Base-by-base conservation (phyloP, 2,113 vertebrate genomes). In the Stercorarius parasiticus region DNA sequence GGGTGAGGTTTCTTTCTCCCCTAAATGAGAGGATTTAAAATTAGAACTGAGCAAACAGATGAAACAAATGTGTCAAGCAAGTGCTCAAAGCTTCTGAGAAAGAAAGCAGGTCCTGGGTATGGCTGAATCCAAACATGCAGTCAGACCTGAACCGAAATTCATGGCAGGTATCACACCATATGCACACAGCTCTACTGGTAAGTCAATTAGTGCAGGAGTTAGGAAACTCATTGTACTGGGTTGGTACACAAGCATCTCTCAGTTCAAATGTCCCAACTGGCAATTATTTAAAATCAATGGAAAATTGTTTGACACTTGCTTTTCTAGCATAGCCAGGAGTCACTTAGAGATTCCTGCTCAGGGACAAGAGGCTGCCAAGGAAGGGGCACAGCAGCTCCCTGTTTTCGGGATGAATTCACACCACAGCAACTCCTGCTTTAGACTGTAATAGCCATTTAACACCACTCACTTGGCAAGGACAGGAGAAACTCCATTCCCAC, bases 151-250 rank as follows among this genome's bases (percentile, higher is more conserved):
- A 22, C 42, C 40, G 50, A 25, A 13, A 3, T 10, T 45, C 53
- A 0, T 2, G 23, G 78, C 73, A 58, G 38, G 27, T 11, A 6
- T 25, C 4, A 2, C 2, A 4, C 18, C 42, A 20, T 1, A 1
- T 3, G 30, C 61, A 71, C 56, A 13, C 36, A 47, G 71, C 43
- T 67, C 69, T 66, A 1, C 45, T 52, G 45, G 15, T 13, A 45
- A 47, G 34, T 7, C 40, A 34, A 29, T 17, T 22, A 73, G n/a
- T 7, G 30, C 15, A 82, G 59, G 22, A 69, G 14, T 45, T 2
- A 36, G 42, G 34, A 62, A 58, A 66, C 21, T 38, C 67, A 29
- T 22, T 67, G n/a, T 3, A 1, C 15, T 17, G 27, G 27, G 34
- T 6, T 65, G 59, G 50, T 14, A 7, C 32, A 36, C 25, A 16